Evolutionary conservation across 2,888 invertebrate genomes (phyloP), one percentile per base, ranked within the genome.

Genomic region (Volucella zonaria): DNA sequence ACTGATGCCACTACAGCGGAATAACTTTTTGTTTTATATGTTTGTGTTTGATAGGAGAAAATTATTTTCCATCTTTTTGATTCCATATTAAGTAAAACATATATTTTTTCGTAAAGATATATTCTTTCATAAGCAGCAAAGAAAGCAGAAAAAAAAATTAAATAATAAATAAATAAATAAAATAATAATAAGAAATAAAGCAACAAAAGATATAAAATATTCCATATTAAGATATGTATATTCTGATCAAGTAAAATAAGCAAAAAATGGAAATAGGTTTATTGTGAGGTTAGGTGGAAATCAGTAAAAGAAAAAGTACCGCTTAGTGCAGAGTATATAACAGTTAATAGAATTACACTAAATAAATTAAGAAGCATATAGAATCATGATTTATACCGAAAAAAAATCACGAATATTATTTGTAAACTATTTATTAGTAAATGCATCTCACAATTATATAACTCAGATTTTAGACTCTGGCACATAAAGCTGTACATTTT

Each of bases 361-460:
- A 61, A 78, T 62, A 78, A 78, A 61, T 78, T 80, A 75, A 62
- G 47, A 74, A 74, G 62, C 15, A 74, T 52, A 54, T 23, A 43
- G 23, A 15, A 52, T 47, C 23, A 76, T 42, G 42, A 66, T 75
- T 56, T 23, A 56, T 40, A 56, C 52, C 61, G 54, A 73, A 45
- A 56, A 47, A 51, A 73, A 73, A 73, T 64, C 58, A 79, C 82
- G 82, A 82, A 82, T 82, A 82, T 78, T 82, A 82, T 74, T 82
- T 82, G 78, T 78, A 82, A 82, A 78, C 79, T 78, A 82, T 82
- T 82, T 82, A 82, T 82, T 82, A 78, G 82, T 74, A 73, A 82
- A 82, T 82, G 68, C 78, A 74, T 74, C 58, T 73, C 58, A 74
- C 73, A 82, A 73, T 49, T 59, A 71, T 59, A 62, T 31, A 6